A percentile compares a stretch with the other conserved stretches of the same genome.
phyloP scores from a whole-genome alignment of 2,797 vertebrate species.

The Emydoidea blandingii region DNA sequence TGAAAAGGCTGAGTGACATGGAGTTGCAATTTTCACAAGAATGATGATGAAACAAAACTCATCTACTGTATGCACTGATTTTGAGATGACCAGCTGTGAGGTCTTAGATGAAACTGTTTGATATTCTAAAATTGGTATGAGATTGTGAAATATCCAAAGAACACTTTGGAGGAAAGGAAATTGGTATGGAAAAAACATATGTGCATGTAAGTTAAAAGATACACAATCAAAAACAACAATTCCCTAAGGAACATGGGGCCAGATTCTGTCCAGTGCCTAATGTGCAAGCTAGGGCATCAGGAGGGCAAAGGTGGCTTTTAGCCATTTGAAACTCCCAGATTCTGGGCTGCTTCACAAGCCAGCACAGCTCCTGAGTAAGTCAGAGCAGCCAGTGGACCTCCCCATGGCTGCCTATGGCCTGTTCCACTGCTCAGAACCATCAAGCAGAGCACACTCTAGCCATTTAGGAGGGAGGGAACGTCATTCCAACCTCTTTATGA shows the following conservation, averaged over 20 bases:
- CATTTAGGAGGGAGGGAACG: neutral
- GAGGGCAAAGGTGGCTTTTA: neutral
- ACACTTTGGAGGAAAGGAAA: accelerated
- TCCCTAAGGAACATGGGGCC: neutral
- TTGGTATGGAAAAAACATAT: neutral
- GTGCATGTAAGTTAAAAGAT: neutral
- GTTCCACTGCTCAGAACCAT: neutral
- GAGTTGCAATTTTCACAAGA: neutral
- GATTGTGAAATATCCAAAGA: neutral
- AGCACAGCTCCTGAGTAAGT: neutral
- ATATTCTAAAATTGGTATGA: neutral
- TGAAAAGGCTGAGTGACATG: neutral
- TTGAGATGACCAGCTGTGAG: neutral
- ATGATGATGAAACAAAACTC: neutral
- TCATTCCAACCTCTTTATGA: neutral
- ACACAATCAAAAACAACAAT: neutral
- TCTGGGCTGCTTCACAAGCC: neutral
- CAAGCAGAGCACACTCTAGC: neutral
- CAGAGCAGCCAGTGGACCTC: neutral
- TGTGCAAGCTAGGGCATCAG: neutral
- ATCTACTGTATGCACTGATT: neutral
- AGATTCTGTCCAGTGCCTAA: neutral
- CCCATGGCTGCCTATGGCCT: neutral
- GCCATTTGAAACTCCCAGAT: neutral
- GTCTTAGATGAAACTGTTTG: neutral